Percentiles rank a stretch among this genome's conserved stretches.
Evolutionary conservation across 2,888 invertebrate genomes (phyloP).

Genomic region (Conistra vaccinii): DNA sequence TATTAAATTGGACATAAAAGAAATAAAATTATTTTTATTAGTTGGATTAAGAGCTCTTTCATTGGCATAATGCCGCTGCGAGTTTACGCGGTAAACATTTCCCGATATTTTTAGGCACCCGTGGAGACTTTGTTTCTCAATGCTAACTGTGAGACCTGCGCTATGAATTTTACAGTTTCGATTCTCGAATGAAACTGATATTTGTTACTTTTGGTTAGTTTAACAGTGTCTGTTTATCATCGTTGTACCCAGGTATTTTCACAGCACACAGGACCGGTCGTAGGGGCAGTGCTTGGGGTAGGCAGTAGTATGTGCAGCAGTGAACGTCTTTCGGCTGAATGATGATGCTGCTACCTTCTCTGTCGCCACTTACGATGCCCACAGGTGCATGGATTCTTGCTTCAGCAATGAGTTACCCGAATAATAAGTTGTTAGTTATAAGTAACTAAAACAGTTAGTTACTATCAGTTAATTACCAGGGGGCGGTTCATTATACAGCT

Average conservation of each 20-base stretch:
- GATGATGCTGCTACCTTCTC: background rate
- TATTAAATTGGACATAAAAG: conserved; percentile 24
- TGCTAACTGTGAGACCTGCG: too few species aligned
- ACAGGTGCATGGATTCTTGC: background rate
- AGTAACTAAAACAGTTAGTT: conserved; percentile 7
- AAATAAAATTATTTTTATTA: conserved; percentile 44
- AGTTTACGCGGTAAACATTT: background rate
- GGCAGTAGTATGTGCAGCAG: background rate
- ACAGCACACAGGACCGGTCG: too few species aligned
- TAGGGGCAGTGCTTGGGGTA: background rate
- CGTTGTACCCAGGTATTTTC: background rate
- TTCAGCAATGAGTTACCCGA: background rate
- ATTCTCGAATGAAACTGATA: background rate
- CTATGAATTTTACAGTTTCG: background rate
- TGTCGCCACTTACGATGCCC: too few species aligned
- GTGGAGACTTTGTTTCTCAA: background rate
- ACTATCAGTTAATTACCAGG: background rate
- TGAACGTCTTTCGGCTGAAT: background rate
- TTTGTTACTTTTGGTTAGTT: background rate
- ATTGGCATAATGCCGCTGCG: background rate
- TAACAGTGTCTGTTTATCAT: background rate
- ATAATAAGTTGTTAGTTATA: background rate
- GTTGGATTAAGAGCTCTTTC: conserved; percentile 46
- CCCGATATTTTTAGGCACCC: background rate
- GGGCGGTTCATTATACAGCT: background rate